A percentile compares a stretch with the other conserved stretches of the same genome.
Evolutionary conservation across 2,113 vertebrate genomes (phyloP).

Genomic region (Erythrolamprus reginae): DNA sequence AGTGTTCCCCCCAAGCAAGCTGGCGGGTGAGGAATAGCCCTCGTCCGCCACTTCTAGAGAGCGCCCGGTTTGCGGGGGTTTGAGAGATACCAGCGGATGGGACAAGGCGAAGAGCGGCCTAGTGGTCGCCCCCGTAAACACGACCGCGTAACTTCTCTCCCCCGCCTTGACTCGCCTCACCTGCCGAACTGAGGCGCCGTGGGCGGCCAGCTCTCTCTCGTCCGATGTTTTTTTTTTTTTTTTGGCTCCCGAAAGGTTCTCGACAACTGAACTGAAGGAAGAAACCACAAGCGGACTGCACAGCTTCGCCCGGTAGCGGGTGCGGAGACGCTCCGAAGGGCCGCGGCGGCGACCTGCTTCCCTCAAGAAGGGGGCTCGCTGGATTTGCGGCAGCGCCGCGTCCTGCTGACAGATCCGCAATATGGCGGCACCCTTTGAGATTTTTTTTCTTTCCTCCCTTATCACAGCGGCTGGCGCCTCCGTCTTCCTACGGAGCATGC

Average conservation of each 20-base stretch:
- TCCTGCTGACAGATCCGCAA: slow-evolving; percentile 67
- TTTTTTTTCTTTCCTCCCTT: slow-evolving; percentile 12
- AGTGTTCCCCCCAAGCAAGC: not conserved
- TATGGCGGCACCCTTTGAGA: slow-evolving; percentile 61
- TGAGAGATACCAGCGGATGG: no score
- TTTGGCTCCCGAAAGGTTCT: not conserved
- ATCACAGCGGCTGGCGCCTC: slow-evolving; percentile 18
- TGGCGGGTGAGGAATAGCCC: not conserved
- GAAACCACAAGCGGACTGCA: not conserved
- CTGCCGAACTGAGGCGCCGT: slow-evolving; percentile 28
- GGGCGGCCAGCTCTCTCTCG: not conserved
- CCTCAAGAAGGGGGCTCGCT: not conserved
- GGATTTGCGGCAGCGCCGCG: slow-evolving; percentile 6
- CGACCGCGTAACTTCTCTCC: not conserved
- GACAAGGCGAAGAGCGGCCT: not conserved
- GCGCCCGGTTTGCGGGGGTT: not conserved
- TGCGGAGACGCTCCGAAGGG: slow-evolving; percentile 23
- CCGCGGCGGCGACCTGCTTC: not conserved
- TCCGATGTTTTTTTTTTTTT: not conserved
- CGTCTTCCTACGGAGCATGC: slow-evolving; percentile 7
- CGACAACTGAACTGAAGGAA: not conserved
- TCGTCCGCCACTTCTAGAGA: not conserved
- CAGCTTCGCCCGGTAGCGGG: slow-evolving; percentile 33
- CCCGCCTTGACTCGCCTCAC: slow-evolving; percentile 14
- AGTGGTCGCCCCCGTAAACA: not conserved